Evolutionary conservation across 2,797 vertebrate species (phyloP).

Genomic region (Leptatherina wallacei): DNA sequence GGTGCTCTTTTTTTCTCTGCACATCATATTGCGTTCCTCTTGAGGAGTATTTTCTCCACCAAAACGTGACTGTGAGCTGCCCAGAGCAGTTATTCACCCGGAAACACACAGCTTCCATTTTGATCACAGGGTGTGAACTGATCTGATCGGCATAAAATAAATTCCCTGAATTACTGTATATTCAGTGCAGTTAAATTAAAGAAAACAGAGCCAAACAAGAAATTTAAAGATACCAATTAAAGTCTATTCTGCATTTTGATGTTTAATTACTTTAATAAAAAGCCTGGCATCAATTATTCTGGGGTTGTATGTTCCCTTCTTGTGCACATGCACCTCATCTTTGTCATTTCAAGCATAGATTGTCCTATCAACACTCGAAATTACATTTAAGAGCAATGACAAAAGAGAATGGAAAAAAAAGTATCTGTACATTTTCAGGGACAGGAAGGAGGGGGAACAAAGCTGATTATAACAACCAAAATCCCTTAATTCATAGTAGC

Average conservation of each 20-base stretch:
- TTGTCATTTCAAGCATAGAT: background rate
- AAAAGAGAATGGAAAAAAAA: background rate
- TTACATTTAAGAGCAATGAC: background rate
- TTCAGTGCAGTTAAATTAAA: constrained; percentile 35
- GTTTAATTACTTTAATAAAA: constrained; percentile 68
- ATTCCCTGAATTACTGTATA: constrained; percentile 34
- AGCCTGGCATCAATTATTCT: constrained; percentile 67
- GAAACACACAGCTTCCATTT: constrained; percentile 29
- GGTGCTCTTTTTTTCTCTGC: constrained; percentile 42
- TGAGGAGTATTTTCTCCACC: constrained; percentile 50
- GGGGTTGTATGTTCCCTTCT: constrained; percentile 32
- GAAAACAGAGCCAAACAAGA: constrained; percentile 26
- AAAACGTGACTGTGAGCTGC: constrained; percentile 41
- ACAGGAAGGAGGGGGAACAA: background rate
- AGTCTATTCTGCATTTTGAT: constrained; percentile 59
- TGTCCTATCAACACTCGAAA: constrained; percentile 26
- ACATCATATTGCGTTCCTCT: constrained; percentile 49
- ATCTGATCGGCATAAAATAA: constrained; percentile 53
- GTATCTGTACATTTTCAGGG: background rate
- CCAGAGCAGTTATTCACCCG: constrained; percentile 37
- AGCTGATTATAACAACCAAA: background rate
- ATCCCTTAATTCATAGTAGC: background rate
- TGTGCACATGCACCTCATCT: constrained; percentile 23
- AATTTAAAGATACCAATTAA: constrained; percentile 14
- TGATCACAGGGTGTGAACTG: constrained; percentile 27